Conservation (phyloP, 2,113 vertebrate species). For the Felis chaus region DNA sequence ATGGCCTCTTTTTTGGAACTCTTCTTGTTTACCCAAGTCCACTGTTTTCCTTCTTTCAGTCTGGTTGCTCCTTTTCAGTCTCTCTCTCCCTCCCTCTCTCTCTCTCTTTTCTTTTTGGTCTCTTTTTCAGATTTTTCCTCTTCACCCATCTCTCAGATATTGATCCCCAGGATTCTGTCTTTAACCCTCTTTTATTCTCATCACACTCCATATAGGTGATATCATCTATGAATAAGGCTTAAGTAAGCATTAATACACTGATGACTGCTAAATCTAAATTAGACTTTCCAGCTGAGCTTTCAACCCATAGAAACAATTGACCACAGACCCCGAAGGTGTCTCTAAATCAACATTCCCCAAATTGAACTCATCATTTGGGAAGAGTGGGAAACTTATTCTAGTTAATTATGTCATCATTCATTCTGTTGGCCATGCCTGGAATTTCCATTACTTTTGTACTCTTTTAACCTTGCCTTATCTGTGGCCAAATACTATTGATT, state of each 20-base stretch:
- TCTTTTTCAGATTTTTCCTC: neutral
- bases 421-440: neutral
- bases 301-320: neutral
- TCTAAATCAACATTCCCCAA: neutral
- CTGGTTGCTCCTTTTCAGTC: neutral
- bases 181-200: neutral
- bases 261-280: neutral
- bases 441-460: neutral
- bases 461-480: neutral
- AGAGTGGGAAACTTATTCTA: neutral
- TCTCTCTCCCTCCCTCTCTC: neutral
- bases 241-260: neutral
- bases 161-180: neutral
- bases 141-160: neutral
- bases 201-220: neutral
- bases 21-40: neutral
- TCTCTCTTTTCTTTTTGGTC: neutral
- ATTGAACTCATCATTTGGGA: neutral
- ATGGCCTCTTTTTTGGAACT: neutral
- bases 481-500: neutral
- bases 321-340: neutral
- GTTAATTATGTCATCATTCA: neutral
- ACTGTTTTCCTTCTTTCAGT: neutral
- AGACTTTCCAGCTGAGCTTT: neutral
- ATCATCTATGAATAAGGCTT: neutral